Evolutionary conservation across 53 echinoderm and acorn worm genomes (phyloP), one percentile per base, ranked within the genome.

Genomic region (Echinarachnius parma): DNA sequence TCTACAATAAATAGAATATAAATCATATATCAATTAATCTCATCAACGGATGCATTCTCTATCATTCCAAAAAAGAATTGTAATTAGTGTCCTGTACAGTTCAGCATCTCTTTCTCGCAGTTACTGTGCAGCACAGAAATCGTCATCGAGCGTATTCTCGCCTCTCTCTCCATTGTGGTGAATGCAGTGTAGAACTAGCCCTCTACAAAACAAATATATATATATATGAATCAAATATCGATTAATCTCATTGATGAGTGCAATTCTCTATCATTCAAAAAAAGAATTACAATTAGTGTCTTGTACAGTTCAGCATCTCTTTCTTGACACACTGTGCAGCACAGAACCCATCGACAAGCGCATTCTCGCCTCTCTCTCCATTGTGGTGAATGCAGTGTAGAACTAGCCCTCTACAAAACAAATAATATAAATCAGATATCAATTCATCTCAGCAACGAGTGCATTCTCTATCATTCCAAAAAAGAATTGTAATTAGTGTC

Each of bases 281-380:
- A 16, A 19, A 80, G 81, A 0, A 78, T 70, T 60, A 46, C 64
- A 50, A 78, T 59, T 1, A 95, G 75, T 3, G 84, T 68, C 5
- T 91, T 69, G 52, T 84, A 95, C 46, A 79, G 77, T 4, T 91
- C 82, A 2, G 95, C 87, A 21, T 87, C 19, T n/a, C 16, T 34
- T 19, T 62, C 70, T 21, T n/a, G 9, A 95, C 34, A 33, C 50
- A 72, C 28, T 77, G 81, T 0, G 81, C 86, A 25, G 90, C 95
- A 19, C 78, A 60, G 60, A 90, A 91, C 1, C 95, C 95, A 61
- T 95, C 95, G 19, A 91, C 77, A 10, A 95, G 45, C 29, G 80
- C 59, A 22, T 74, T 90, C 28, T 82, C 77, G 1, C 90, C 95
- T 13, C 95, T 90, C 9, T 31, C 27, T 4, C 95, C 95, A 28